These are phyloP conservation scores for Ophion obscuratus DNA, from an alignment of 2,888 invertebrate genomes.

Conservation along the genomic window DNA sequence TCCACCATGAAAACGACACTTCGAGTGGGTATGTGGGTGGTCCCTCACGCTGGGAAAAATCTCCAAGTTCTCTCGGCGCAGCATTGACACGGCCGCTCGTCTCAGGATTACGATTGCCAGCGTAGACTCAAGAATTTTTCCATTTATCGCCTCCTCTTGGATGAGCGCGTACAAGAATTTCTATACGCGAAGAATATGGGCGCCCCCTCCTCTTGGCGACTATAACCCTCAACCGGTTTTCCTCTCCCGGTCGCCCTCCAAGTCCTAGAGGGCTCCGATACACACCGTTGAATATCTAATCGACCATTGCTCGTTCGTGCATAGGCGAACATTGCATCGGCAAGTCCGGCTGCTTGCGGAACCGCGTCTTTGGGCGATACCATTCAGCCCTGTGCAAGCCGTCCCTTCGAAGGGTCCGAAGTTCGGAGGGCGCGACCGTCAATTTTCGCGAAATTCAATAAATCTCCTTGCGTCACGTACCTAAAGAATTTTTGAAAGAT, in stretches of 20 bases:
- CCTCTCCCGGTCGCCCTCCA: not conserved
- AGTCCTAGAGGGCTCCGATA: slow-evolving; percentile 45
- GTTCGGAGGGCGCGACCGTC: too few relatives aligned
- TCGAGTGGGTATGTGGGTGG: slow-evolving; percentile 32
- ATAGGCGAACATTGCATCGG: slow-evolving; percentile 54
- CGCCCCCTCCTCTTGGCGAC: slow-evolving; percentile 13
- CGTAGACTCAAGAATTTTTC: slow-evolving; percentile 81
- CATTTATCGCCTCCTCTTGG: slow-evolving; percentile 82
- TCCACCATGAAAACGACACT: slow-evolving; percentile 71
- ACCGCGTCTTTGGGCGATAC: slow-evolving; percentile 8
- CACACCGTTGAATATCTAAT: slow-evolving; percentile 74
- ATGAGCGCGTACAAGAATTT: slow-evolving; percentile 81
- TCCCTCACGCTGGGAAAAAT: slow-evolving; percentile 5
- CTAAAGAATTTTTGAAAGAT: too few relatives aligned
- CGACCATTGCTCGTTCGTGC: slow-evolving; percentile 73
- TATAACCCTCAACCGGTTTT: not conserved
- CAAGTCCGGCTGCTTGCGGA: slow-evolving; percentile 16
- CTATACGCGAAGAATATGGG: slow-evolving; percentile 74
- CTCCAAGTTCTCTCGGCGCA: slow-evolving; percentile 17
- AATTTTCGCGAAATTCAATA: too few relatives aligned
- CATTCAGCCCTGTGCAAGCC: not conserved
- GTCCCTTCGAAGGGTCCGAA: not conserved
- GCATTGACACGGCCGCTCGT: slow-evolving; percentile 54
- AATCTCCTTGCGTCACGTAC: too few relatives aligned
- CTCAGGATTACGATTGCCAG: slow-evolving; percentile 79